Conservation (phyloP, 2,797 vertebrate species). For the Intellagama lesueurii region DNA sequence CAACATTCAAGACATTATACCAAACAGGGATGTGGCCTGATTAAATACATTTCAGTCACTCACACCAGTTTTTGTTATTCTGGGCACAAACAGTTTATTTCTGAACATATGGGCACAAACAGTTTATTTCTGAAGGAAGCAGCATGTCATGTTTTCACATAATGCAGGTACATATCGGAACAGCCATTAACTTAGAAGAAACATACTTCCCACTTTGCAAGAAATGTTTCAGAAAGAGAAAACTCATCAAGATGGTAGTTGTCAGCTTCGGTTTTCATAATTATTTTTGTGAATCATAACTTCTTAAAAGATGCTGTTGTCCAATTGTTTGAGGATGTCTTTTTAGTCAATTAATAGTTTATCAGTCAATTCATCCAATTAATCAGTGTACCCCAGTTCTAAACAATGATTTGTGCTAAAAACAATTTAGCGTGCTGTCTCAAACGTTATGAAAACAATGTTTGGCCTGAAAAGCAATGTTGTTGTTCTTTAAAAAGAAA, state of each 20-base stretch:
- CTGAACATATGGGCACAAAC: too few relatives aligned
- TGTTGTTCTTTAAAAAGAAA: neutral
- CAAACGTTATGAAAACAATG: neutral
- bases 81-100: too few relatives aligned
- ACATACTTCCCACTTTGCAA: neutral
- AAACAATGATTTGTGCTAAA: neutral
- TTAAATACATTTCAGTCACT: neutral
- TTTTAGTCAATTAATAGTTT: neutral
- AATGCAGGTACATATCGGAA: too few relatives aligned
- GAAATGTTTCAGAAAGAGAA: neutral
- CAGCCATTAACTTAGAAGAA: too few relatives aligned
- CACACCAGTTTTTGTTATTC: too few relatives aligned
- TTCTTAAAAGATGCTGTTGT: neutral
- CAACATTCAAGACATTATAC: neutral
- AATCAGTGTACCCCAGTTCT: neutral
- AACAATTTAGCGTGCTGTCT: neutral
- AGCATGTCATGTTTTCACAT: too few relatives aligned
- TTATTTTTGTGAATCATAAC: neutral
- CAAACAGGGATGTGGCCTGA: neutral
- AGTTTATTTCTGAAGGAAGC: too few relatives aligned
- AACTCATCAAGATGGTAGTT: neutral
- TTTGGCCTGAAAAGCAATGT: neutral
- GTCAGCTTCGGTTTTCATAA: neutral
- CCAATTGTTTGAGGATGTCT: neutral
- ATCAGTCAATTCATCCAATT: neutral